Conservation (phyloP, 2,888 invertebrate genomes). For the Strigamia transsilvanica region DNA sequence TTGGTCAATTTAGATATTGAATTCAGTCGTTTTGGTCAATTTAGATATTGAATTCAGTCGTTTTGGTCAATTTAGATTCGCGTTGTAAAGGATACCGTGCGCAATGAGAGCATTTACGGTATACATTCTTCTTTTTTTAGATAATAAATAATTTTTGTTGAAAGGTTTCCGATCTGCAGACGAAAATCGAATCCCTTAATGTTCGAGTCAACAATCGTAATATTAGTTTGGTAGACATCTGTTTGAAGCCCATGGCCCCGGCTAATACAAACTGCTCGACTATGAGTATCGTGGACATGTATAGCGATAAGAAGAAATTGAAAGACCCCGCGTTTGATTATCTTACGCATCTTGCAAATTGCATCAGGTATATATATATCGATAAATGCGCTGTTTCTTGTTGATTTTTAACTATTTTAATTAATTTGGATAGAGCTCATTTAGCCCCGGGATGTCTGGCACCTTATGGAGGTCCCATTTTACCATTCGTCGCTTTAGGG, state of each 20-base stretch:
- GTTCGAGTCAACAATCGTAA: slow-evolving; percentile 58
- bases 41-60: too few species aligned
- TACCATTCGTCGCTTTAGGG: slow-evolving; percentile 90
- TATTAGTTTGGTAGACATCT: slow-evolving; percentile 77
- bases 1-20: too few species aligned
- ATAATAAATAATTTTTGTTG: slow-evolving; percentile 21
- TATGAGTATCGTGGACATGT: slow-evolving; percentile 88
- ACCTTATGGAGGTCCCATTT: slow-evolving; percentile 88
- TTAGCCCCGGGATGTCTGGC: slow-evolving; percentile 74
- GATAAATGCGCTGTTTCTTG: too few species aligned
- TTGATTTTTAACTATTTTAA: not conserved
- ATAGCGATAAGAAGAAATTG: not conserved
- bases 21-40: too few species aligned
- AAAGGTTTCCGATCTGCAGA: slow-evolving; percentile 28
- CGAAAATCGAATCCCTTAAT: slow-evolving; percentile 56
- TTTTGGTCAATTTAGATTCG: too few species aligned
- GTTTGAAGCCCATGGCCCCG: slow-evolving; percentile 86
- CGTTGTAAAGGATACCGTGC: too few species aligned
- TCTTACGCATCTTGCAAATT: not conserved
- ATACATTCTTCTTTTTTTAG: too few species aligned
- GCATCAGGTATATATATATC: not conserved
- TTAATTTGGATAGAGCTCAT: slow-evolving; percentile 52
- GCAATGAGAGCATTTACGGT: too few species aligned
- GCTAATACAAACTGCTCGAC: slow-evolving; percentile 80
- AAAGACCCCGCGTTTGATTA: not conserved